Base-by-base conservation (phyloP, 2,888 invertebrate species). In the Eurytoma californica region DNA sequence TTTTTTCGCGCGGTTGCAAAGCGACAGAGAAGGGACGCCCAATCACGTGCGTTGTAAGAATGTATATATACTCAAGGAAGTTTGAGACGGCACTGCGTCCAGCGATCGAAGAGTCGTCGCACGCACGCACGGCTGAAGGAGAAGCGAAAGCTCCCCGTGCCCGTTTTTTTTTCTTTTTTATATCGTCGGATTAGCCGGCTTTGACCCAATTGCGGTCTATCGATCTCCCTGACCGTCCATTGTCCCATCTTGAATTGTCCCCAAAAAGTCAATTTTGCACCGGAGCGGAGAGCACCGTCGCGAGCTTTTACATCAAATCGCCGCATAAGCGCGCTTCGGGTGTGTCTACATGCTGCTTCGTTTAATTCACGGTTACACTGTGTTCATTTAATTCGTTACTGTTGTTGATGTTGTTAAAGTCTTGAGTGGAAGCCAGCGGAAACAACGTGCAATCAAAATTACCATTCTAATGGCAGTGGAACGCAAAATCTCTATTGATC, bases 11-110 rank as follows among this genome's bases (percentile, higher is more conserved):
- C 79, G 78, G 28, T 84, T 85, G 84, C 82, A 84, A 89, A 89
- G 89, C 90, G 87, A 89, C 87, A 90, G 87, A 89, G 88, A 90
- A 88, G 89, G 89, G 89, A 90, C 90, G 89, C 89, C 89, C 88
- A 90, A 87, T 88, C 85, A 89, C 90, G 89, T 90, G 89, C 89
- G 86, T 75, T 73, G 30, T 67, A 75, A 24, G 14, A 58, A 39
- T 70, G 57, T 47, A 61, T 39, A 66, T 74, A 18, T 77, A 68
- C 69, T 86, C 77, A 84, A 87, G 83, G 85, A 24, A 85, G 83
- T 20, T 58, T 77, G 77, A 74, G 77, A 85, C 85, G 83, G 84
- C 84, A 86, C 85, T 84, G 86, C 86, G 88, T 88, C 88, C 87
- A 90, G 88, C 89, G 88, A 89, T 87, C 81, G 84, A 86, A 86